Evolutionary conservation across 2,797 vertebrate genomes (phyloP).

Genomic region (Glossophaga mutica): DNA sequence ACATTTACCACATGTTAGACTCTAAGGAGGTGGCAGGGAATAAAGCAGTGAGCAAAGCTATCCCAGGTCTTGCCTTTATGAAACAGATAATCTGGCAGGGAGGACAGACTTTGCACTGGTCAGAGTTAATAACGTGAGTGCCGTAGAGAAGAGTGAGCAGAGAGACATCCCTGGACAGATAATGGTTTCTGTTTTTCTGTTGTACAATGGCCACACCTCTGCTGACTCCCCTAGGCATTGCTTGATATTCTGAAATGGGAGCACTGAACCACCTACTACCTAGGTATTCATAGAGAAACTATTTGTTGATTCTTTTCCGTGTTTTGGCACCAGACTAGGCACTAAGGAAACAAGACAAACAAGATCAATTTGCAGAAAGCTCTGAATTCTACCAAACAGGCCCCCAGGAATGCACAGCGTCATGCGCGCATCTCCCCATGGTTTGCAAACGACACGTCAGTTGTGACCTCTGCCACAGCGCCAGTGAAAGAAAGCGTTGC

Average conservation of each 20-base stretch:
- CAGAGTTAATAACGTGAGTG: background rate
- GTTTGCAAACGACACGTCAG: background rate
- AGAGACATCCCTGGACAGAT: background rate
- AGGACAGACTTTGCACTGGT: background rate
- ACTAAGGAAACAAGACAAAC: background rate
- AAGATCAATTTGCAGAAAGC: background rate
- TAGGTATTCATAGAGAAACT: background rate
- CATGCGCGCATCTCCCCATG: too few relatives aligned
- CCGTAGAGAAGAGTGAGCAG: background rate
- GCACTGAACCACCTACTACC: background rate
- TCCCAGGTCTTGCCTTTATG: background rate
- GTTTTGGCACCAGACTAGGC: background rate
- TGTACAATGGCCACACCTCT: background rate
- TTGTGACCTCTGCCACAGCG: background rate
- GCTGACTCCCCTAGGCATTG: background rate
- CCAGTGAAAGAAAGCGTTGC: too few relatives aligned
- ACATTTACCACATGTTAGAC: background rate
- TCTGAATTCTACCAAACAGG: background rate
- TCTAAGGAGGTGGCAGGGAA: accelerated
- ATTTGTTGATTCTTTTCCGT: background rate
- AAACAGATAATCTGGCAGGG: background rate
- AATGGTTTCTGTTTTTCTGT: background rate
- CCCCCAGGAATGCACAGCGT: accelerated
- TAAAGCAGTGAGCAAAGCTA: too few relatives aligned
- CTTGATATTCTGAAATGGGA: background rate